Percentiles rank a stretch among this genome's conserved stretches.
Evolutionary conservation across 1,140 invertebrate species (phyloP).

Genomic region (Venturia canescens): DNA sequence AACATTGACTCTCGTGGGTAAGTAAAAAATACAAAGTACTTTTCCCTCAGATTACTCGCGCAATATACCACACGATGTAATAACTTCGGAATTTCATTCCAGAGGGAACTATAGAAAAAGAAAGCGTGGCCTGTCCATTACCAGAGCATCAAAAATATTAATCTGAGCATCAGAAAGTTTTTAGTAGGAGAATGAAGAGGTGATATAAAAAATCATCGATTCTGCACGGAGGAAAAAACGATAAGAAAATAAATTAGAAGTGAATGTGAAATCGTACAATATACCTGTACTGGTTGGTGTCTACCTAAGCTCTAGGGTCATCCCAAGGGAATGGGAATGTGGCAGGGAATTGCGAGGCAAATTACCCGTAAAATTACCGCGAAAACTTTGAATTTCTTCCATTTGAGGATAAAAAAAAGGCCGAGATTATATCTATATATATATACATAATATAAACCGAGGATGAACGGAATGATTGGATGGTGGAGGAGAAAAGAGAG

Average conservation of each 20-base stretch:
- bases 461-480: background rate
- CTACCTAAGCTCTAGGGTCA: conserved; percentile 42
- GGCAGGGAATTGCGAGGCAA: conserved; percentile 47
- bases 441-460: background rate
- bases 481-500: conserved; percentile 26
- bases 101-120: background rate
- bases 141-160: background rate
- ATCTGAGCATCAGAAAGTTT: background rate
- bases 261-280: conserved; percentile 9
- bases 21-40: too few species aligned
- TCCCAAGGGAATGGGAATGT: conserved; percentile 43
- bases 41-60: too few species aligned
- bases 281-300: background rate
- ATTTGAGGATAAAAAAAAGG: conserved; percentile 48
- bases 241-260: conserved; percentile 19
- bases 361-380: conserved; percentile 60
- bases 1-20: too few species aligned
- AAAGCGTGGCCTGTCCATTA: background rate
- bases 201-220: background rate
- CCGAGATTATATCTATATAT: conserved; percentile 21
- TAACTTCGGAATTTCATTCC: background rate
- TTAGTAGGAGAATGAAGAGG: background rate
- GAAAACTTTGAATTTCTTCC: conserved; percentile 57
- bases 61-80: background rate
- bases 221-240: background rate